Evolutionary conservation across 1,140 invertebrate species (phyloP).

Genomic region (Drosophila sp.): DNA sequence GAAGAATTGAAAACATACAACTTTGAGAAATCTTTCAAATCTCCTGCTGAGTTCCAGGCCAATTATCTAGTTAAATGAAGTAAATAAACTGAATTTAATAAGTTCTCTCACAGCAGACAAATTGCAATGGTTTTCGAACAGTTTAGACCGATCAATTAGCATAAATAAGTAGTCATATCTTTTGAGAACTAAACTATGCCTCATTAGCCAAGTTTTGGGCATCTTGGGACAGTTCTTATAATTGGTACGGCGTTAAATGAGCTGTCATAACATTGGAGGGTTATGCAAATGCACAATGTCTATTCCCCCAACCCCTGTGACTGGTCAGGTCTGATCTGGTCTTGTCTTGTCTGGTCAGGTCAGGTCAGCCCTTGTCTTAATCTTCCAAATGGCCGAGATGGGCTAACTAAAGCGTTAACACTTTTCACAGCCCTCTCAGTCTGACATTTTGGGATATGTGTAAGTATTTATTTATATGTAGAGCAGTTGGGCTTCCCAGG

Average conservation of each 20-base stretch:
- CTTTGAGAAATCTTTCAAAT: no score
- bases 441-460: background rate
- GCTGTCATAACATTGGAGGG: slow-evolving; percentile 69
- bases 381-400: slow-evolving; percentile 29
- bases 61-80: background rate
- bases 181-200: background rate
- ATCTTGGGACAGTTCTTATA: slow-evolving; percentile 2
- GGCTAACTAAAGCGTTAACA: slow-evolving; percentile 56
- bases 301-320: background rate
- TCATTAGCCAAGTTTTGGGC: slow-evolving; percentile 7
- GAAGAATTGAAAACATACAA: no score
- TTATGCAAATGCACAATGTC: slow-evolving; percentile 22
- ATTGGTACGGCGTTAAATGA: slow-evolving; percentile 64
- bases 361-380: slow-evolving; percentile 24
- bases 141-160: background rate
- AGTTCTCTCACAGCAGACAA: background rate
- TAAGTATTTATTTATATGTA: background rate
- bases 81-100: background rate
- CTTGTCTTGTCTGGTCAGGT: no score
- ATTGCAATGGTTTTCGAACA: background rate
- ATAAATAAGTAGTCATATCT: no score
- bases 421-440: slow-evolving; percentile 19
- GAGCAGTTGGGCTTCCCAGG: slow-evolving; percentile 45
- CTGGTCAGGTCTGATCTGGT: no score
- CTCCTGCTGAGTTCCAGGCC: background rate